Base-by-base conservation (phyloP, 2,888 invertebrate genomes). In the Eristalis pertinax region DNA sequence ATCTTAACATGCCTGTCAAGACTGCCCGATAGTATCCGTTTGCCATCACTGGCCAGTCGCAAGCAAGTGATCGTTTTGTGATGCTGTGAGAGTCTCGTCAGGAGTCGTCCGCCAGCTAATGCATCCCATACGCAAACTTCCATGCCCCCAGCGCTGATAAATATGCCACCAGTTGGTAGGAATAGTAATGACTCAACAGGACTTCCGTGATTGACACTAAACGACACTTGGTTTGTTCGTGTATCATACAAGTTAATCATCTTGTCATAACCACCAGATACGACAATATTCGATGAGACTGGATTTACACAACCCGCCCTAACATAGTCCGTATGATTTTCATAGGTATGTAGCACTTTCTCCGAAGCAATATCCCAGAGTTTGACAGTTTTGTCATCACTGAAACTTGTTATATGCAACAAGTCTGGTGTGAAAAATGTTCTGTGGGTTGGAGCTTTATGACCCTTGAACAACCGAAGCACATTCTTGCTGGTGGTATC, bases 51-150 rank as follows among this genome's bases (percentile, higher is more conserved):
- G 29, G 97, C 97, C 85, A 99, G 94, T 89, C 95, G 94, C 68
- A 99, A 92, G 89, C 97, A 96, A 0, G 98, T 99, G 0, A 99
- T 96, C 0, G 99, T 98, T 94, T 99, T 99, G 93, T 99, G 98
- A 93, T 99, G 99, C 90, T 98, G 97, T 2, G 96, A 96, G 88
- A 99, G 95, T 90, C 95, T 96, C 1, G 97, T 96, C 29, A 99
- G 92, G 75, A 98, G 93, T 91, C 96, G 96, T 11, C 98, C 98
- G 35, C 98, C 98, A 89, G 97, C 95, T 70, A 98, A 94, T 5
- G 96, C 95, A 92, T 99, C 99, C 99, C 99, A 99, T 0, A 99
- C 96, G 93, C 96, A 96, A 7, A 99, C 96, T 92, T 97, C 96
- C 43, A 96, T 97, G 0, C 98, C 98, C 89, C 98, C 99, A 82